These are phyloP conservation scores for Sturnus vulgaris DNA, from an alignment of 2,113 vertebrate species.

Conservation along the genomic window DNA sequence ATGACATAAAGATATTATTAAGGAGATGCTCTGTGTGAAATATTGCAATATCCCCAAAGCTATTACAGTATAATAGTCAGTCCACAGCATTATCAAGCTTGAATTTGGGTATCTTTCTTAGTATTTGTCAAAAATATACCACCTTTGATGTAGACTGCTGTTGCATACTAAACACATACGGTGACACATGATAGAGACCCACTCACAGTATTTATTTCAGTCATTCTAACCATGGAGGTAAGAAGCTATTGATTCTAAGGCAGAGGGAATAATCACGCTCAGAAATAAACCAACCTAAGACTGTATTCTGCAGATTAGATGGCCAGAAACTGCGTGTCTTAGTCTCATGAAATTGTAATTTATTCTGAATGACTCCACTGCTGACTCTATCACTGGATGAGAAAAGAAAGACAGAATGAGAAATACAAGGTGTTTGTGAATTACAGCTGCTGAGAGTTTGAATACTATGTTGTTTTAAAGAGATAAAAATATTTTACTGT, in stretches of 20 bases:
- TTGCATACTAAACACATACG: neutral
- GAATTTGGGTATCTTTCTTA: neutral
- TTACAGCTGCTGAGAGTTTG: neutral
- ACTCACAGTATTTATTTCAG: neutral
- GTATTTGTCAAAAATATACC: neutral
- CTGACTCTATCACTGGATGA: neutral
- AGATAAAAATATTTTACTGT: neutral
- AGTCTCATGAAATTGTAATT: neutral
- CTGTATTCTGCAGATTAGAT: neutral
- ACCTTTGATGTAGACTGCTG: neutral
- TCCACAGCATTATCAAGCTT: neutral
- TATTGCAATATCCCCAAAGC: neutral
- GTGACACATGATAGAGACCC: neutral
- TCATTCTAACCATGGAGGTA: neutral
- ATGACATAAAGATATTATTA: neutral
- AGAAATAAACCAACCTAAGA: neutral
- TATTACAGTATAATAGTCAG: neutral
- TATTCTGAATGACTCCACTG: neutral
- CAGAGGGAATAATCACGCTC: neutral
- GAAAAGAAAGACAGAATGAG: neutral
- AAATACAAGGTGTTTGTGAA: neutral
- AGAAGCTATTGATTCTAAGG: neutral
- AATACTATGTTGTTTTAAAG: neutral
- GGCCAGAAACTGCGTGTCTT: neutral
- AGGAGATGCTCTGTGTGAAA: neutral